These are phyloP conservation scores for Drosophila nr. perissopoda DNA, from an alignment of 2,888 invertebrate genomes.

Conservation along the genomic window DNA sequence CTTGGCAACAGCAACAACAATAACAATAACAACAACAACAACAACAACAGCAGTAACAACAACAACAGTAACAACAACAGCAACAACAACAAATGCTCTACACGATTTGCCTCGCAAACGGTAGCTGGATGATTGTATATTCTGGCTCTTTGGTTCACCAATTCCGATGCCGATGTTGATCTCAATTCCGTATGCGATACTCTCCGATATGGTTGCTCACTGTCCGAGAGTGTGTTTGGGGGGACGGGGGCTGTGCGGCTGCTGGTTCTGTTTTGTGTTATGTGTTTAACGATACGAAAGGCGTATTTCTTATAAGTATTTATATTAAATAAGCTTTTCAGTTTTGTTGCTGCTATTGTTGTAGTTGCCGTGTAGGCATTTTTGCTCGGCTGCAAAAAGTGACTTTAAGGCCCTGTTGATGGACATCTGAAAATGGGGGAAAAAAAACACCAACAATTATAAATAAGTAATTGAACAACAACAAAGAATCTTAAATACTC, in stretches of 20 bases:
- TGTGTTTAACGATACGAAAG: slow-evolving; percentile 38
- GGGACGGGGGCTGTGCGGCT: slow-evolving; percentile 6
- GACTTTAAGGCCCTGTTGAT: slow-evolving; percentile 56
- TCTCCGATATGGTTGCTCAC: slow-evolving; percentile 1
- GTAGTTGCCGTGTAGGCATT: slow-evolving; percentile 23
- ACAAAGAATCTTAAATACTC: slow-evolving; percentile 28
- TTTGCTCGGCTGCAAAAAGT: slow-evolving; percentile 34
- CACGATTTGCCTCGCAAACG: slow-evolving; percentile 20
- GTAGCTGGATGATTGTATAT: slow-evolving; percentile 20
- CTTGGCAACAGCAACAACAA: slow-evolving; percentile 57
- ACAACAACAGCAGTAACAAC: slow-evolving; percentile 14
- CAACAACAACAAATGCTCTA: slow-evolving; percentile 33
- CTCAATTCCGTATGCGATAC: slow-evolving; percentile 17
- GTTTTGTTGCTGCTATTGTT: slow-evolving; percentile 28
- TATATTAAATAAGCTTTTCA: slow-evolving; percentile 68
- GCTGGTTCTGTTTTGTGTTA: slow-evolving; percentile 68
- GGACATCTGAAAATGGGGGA: slow-evolving; percentile 53
- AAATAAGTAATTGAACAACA: slow-evolving; percentile 12
- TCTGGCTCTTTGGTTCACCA: background rate
- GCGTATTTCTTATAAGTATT: slow-evolving; percentile 51
- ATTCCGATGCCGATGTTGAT: slow-evolving; percentile 4
- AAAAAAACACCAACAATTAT: background rate
- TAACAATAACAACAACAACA: slow-evolving; percentile 13
- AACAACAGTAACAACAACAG: slow-evolving; percentile 17
- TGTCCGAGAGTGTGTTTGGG: background rate